Conservation (phyloP, 1,140 invertebrate species). For the Helicoverpa armigera region DNA sequence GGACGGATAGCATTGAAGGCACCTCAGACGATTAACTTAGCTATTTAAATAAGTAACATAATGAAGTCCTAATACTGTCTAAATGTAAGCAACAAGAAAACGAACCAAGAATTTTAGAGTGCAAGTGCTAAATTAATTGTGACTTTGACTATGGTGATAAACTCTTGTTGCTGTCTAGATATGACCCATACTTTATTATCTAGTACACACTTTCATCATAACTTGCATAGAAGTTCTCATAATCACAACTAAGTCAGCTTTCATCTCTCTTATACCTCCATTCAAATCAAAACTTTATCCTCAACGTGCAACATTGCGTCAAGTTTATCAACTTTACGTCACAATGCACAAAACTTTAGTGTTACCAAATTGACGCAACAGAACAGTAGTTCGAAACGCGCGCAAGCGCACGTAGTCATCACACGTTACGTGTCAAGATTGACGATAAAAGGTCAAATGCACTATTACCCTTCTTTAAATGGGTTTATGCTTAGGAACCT, state of each 20-base stretch:
- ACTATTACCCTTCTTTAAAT: slow-evolving; percentile 1
- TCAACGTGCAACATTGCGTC: too few species aligned
- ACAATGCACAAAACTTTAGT: not conserved
- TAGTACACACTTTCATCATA: not conserved
- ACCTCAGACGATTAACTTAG: not conserved
- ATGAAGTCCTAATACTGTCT: too few species aligned
- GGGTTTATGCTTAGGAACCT: not conserved
- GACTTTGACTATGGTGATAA: too few species aligned
- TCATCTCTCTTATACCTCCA: too few species aligned
- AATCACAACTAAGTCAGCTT: too few species aligned
- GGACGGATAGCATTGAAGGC: not conserved
- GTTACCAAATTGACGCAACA: not conserved
- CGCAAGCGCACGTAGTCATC: not conserved
- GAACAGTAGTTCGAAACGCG: not conserved
- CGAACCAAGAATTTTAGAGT: too few species aligned
- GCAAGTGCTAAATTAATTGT: too few species aligned
- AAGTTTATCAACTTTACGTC: too few species aligned
- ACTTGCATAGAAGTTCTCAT: too few species aligned
- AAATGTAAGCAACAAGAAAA: too few species aligned
- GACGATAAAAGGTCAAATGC: slow-evolving; percentile 16
- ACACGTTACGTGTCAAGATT: not conserved
- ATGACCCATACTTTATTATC: too few species aligned
- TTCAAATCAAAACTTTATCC: too few species aligned
- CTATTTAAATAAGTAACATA: not conserved
- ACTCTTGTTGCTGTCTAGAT: not conserved